Conservation (phyloP, 1,140 invertebrate genomes). For the Drosophila saltans region DNA sequence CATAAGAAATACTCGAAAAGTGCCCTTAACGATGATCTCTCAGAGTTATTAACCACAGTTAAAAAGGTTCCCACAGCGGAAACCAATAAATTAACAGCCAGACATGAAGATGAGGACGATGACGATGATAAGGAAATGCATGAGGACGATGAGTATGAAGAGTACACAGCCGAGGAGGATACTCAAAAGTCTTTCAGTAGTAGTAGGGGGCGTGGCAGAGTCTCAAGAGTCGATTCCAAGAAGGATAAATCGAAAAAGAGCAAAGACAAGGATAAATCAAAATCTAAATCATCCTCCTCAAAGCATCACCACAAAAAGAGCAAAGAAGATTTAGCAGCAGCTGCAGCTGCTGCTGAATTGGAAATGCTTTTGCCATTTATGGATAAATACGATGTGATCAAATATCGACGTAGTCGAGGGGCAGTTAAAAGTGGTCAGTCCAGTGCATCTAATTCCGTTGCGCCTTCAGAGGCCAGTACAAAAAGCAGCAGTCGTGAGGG, state of each 20-base stretch:
- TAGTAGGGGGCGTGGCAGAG: conserved; percentile 26
- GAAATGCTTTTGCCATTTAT: conserved; percentile 76
- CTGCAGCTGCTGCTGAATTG: conserved; percentile 65
- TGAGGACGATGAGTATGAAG: conserved; percentile 62
- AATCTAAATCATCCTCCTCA: conserved; percentile 37
- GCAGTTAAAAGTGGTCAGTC: conserved; percentile 40
- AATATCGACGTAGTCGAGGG: conserved; percentile 85
- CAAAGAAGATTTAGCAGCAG: conserved; percentile 59
- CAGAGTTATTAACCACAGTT: conserved; percentile 73
- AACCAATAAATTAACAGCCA: conserved; percentile 60
- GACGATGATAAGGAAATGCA: conserved; percentile 42
- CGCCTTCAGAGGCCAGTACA: conserved; percentile 52
- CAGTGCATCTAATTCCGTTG: conserved; percentile 53
- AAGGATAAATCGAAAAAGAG: conserved; percentile 52
- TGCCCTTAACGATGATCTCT: conserved; percentile 82
- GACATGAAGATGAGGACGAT: conserved; percentile 56
- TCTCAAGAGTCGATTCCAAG: conserved; percentile 10
- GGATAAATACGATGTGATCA: conserved; percentile 87
- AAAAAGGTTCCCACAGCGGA: conserved; percentile 68
- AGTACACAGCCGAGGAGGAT: conserved; percentile 36
- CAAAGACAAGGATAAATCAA: conserved; percentile 38
- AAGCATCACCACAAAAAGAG: conserved; percentile 58
- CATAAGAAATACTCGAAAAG: conserved; percentile 83
- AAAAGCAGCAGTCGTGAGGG: conserved; percentile 27
- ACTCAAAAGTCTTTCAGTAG: conserved; percentile 40